Conservation (phyloP, 2,888 invertebrate genomes). For the Alloscopus bannaensis region DNA sequence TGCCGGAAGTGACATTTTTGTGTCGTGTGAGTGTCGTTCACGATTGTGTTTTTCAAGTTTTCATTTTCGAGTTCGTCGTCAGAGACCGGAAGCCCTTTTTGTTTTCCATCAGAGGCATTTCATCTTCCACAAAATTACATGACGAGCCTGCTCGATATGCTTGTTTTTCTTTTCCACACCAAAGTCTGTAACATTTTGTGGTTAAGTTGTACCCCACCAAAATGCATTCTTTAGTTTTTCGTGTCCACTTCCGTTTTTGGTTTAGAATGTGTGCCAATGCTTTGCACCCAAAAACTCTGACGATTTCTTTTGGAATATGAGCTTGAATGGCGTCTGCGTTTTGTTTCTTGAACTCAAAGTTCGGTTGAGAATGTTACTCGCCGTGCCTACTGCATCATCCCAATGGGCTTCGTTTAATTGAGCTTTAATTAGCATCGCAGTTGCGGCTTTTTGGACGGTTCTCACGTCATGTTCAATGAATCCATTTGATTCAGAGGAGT, state of each 20-base stretch:
- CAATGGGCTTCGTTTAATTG: constrained; percentile 73
- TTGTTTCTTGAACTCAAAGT: constrained; percentile 39
- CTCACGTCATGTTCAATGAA: constrained; percentile 39
- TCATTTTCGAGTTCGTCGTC: background rate
- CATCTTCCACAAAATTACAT: constrained; percentile 71
- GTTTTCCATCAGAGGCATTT: background rate
- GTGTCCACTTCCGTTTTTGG: constrained; percentile 41
- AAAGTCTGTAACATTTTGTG: constrained; percentile 70
- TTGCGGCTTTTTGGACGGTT: constrained; percentile 61
- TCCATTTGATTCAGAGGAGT: constrained; percentile 28
- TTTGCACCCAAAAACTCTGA: constrained; percentile 70
- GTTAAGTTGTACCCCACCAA: constrained; percentile 68
- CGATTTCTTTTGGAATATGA: constrained; percentile 71
- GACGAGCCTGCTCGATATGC: constrained; percentile 67
- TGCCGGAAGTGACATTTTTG: too few relatives aligned
- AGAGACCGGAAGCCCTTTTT: background rate
- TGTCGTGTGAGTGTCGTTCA: background rate
- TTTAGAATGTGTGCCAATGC: constrained; percentile 40
- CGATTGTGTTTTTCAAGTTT: background rate
- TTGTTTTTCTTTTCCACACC: constrained; percentile 49
- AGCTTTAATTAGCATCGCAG: constrained; percentile 73
- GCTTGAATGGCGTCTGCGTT: constrained; percentile 68
- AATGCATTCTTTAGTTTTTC: constrained; percentile 34
- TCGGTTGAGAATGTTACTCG: constrained; percentile 74
- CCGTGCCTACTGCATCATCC: constrained; percentile 75